phyloP scores from a whole-genome alignment of 2,888 invertebrate species.

The Polydesmus complanatus region DNA sequence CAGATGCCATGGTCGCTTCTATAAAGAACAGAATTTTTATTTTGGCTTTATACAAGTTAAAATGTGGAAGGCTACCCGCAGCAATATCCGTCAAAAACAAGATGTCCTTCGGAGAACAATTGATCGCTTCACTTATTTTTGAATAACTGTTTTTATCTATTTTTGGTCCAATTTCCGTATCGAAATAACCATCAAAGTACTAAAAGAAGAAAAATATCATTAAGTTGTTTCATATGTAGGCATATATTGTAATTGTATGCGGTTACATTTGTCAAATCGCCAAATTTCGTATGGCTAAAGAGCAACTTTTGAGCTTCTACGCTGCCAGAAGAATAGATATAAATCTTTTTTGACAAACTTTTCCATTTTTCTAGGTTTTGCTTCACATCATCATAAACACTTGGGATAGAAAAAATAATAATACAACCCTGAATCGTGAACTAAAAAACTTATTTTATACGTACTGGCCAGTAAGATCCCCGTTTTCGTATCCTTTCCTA shows the following conservation, averaged over 20 bases:
- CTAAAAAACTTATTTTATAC: conserved; percentile 37
- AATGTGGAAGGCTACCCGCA: too few species aligned
- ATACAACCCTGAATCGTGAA: conserved; percentile 17
- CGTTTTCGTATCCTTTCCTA: conserved; percentile 65
- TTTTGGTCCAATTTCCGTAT: conserved; percentile 71
- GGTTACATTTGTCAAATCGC: conserved; percentile 55
- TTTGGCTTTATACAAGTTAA: not conserved
- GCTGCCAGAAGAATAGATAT: conserved; percentile 84
- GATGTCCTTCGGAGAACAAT: conserved; percentile 48
- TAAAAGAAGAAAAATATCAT: too few species aligned
- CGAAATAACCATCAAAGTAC: conserved; percentile 64
- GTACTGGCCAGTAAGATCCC: conserved; percentile 75
- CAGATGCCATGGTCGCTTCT: conserved; percentile 72
- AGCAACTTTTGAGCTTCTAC: conserved; percentile 79
- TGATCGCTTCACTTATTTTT: conserved; percentile 55
- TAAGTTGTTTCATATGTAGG: too few species aligned
- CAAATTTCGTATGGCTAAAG: conserved; percentile 58
- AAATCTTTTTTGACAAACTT: conserved; percentile 51
- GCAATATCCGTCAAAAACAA: conserved; percentile 75
- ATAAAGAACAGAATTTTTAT: conserved; percentile 25
- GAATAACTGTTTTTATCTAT: conserved; percentile 61
- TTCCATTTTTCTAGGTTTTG: conserved; percentile 58
- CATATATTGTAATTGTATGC: conserved; percentile 14
- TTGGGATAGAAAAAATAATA: conserved; percentile 28
- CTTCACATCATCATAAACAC: conserved; percentile 74